Conservation (phyloP, 1,140 invertebrate species). For the Pseudomyrmex dendroicus region DNA sequence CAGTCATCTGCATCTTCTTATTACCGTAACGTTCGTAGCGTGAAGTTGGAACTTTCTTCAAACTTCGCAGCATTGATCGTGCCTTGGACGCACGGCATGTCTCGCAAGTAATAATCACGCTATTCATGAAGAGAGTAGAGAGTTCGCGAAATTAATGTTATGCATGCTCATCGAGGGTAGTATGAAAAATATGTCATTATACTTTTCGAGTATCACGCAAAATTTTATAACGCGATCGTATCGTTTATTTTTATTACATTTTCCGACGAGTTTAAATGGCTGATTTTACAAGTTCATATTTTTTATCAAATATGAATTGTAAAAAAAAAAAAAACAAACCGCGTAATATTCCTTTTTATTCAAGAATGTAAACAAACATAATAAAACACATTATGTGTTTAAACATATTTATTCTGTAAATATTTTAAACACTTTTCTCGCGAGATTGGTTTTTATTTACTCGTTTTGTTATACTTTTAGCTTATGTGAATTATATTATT, state of each 20-base stretch:
- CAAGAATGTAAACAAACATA: too few relatives aligned
- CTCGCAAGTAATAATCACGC: slow-evolving; percentile 13
- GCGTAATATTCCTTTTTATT: too few relatives aligned
- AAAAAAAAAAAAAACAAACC: too few relatives aligned
- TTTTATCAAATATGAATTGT: too few relatives aligned
- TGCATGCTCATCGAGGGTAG: slow-evolving; percentile 4
- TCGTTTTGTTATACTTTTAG: not conserved
- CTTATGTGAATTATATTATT: not conserved
- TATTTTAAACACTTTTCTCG: not conserved
- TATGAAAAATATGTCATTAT: not conserved
- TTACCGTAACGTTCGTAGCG: slow-evolving; percentile 19
- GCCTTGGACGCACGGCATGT: slow-evolving; percentile 10
- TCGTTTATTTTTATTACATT: not conserved
- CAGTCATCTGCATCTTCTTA: not conserved
- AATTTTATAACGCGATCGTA: not conserved
- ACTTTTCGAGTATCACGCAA: not conserved
- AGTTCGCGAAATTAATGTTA: not conserved
- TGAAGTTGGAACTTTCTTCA: slow-evolving; percentile 27
- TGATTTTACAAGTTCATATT: not conserved
- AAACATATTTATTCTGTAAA: not conserved
- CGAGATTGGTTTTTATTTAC: not conserved
- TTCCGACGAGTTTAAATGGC: not conserved
- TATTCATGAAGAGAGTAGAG: not conserved
- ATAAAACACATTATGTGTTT: too few relatives aligned
- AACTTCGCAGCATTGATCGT: slow-evolving; percentile 33